These are phyloP conservation scores for Margaritifera margaritifera DNA, from an alignment of 2,888 invertebrate species.

Conservation along the genomic window DNA sequence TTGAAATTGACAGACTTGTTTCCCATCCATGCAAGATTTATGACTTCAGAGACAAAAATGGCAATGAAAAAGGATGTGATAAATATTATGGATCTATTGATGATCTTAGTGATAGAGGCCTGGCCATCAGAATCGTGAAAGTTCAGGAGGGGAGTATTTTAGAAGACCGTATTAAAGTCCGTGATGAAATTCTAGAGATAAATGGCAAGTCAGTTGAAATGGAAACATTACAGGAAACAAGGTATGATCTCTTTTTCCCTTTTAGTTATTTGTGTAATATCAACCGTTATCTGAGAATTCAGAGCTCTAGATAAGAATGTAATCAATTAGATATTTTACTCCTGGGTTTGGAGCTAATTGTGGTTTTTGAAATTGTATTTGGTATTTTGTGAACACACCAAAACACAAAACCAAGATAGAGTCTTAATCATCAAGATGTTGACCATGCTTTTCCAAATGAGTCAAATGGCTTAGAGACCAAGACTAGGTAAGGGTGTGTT, in stretches of 20 bases:
- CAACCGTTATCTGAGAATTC: too few species aligned
- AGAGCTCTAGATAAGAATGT: too few species aligned
- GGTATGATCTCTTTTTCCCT: constrained; percentile 42
- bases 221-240: constrained; percentile 51
- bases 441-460: too few species aligned
- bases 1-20: constrained; percentile 47
- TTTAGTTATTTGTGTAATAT: too few species aligned
- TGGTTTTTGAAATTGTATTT: too few species aligned
- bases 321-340: too few species aligned
- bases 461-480: too few species aligned
- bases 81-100: constrained; percentile 26
- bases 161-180: constrained; percentile 84
- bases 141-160: constrained; percentile 52
- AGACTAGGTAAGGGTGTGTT: too few species aligned
- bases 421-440: too few species aligned
- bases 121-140: constrained; percentile 47
- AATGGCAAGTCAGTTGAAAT: constrained; percentile 79
- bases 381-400: too few species aligned
- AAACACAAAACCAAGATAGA: too few species aligned
- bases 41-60: constrained; percentile 20
- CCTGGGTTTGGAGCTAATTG: too few species aligned
- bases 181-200: constrained; percentile 90
- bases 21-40: constrained; percentile 23
- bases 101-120: constrained; percentile 28
- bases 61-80: constrained; percentile 7